A percentile compares a stretch with the other conserved stretches of the same genome.
Evolutionary conservation across 2,113 vertebrate species (phyloP).

Genomic region (Anhinga rufa): DNA sequence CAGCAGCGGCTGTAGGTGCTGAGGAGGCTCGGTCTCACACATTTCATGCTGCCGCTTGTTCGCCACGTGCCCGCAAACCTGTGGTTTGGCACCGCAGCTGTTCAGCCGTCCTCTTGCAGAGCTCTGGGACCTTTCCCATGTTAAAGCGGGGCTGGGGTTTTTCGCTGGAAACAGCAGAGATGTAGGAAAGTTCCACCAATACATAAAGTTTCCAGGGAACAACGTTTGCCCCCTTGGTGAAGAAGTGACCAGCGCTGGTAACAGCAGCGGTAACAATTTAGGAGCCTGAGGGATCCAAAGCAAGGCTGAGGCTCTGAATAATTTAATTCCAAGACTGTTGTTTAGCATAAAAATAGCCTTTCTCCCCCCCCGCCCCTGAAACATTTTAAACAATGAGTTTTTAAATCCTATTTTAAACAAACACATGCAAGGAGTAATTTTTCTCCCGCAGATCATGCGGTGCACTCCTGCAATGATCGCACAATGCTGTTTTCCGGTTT

Average conservation of each 20-base stretch:
- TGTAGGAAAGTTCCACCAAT: neutral
- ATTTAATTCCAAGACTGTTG: neutral
- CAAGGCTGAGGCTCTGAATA: neutral
- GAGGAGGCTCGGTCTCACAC: neutral
- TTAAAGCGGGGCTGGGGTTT: neutral
- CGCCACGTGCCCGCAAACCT: accelerated
- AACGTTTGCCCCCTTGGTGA: neutral
- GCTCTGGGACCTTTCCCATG: neutral
- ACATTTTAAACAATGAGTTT: neutral
- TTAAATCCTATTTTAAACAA: neutral
- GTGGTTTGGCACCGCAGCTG: neutral
- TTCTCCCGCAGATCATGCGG: neutral
- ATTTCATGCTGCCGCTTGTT: accelerated
- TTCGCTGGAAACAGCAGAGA: neutral
- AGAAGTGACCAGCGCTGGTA: neutral
- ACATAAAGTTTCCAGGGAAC: neutral
- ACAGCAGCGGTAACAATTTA: neutral
- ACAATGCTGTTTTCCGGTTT: neutral
- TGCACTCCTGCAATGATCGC: neutral
- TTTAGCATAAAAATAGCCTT: neutral
- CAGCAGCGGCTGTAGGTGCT: neutral
- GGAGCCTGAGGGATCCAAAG: neutral
- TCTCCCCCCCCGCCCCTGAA: accelerated
- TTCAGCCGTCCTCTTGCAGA: neutral
- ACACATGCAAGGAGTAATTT: neutral